Conservation (phyloP, 2,888 invertebrate species). For the Poecilobothrus nobilitatus region DNA sequence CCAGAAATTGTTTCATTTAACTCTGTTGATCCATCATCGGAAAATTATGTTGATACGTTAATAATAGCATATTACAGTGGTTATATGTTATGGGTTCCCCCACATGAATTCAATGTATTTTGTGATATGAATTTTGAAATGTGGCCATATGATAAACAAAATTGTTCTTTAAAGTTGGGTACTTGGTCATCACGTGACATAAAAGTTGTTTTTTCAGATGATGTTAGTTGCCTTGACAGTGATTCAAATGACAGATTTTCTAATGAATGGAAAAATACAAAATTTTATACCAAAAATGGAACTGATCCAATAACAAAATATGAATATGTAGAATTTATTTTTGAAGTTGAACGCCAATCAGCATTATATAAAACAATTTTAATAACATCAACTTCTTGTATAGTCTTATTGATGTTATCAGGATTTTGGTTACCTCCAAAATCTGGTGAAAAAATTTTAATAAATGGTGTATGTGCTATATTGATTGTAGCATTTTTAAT, state of each 20-base stretch:
- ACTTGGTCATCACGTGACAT: slow-evolving; percentile 62
- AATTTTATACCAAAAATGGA: slow-evolving; percentile 30
- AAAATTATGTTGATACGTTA: slow-evolving; percentile 22
- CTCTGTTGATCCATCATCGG: slow-evolving; percentile 34
- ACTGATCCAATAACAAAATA: slow-evolving; percentile 31
- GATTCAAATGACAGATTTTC: background rate
- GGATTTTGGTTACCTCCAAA: slow-evolving; percentile 55
- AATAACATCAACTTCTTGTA: slow-evolving; percentile 55
- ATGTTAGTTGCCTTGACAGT: slow-evolving; percentile 33
- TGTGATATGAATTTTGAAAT: slow-evolving; percentile 56
- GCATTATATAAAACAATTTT: slow-evolving; percentile 54
- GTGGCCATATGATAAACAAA: slow-evolving; percentile 71
- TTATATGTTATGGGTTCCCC: slow-evolving; percentile 56
- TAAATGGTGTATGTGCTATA: slow-evolving; percentile 48
- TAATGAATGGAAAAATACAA: slow-evolving; percentile 43
- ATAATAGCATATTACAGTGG: slow-evolving; percentile 42
- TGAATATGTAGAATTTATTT: slow-evolving; percentile 29
- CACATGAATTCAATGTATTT: slow-evolving; percentile 56
- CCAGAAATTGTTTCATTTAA: slow-evolving; percentile 60
- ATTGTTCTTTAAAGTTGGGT: slow-evolving; percentile 58
- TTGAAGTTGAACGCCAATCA: slow-evolving; percentile 47
- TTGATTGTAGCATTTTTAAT: slow-evolving; percentile 50
- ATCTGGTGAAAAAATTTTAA: slow-evolving; percentile 50
- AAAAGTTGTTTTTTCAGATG: slow-evolving; percentile 45
- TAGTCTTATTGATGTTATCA: slow-evolving; percentile 52